Percentiles rank a stretch among this genome's conserved stretches.
phyloP scores from a whole-genome alignment of 2,113 vertebrate genomes.

The Thomomys bottae region DNA sequence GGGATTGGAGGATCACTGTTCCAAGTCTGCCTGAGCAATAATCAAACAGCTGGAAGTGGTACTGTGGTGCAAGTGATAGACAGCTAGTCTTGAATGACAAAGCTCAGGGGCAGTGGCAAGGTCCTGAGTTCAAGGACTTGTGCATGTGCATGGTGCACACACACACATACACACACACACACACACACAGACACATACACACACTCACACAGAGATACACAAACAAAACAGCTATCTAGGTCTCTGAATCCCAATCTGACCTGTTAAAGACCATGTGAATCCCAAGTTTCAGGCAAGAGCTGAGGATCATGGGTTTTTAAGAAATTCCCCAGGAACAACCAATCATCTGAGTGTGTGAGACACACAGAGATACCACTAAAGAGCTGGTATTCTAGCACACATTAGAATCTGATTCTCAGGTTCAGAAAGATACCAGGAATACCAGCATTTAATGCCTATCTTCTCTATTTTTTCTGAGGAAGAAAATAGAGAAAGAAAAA shows the following conservation, averaged over 20 bases:
- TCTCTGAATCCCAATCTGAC: not conserved
- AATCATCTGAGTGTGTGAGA: not conserved
- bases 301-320: not conserved
- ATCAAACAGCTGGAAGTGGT: too few relatives aligned
- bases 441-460: not conserved
- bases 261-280: not conserved
- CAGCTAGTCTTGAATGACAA: too few relatives aligned
- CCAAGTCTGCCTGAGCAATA: too few relatives aligned
- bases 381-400: not conserved
- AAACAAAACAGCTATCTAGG: not conserved
- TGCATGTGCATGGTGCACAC: too few relatives aligned
- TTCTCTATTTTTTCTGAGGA: not conserved
- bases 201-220: too few relatives aligned
- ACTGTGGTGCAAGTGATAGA: too few relatives aligned
- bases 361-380: not conserved
- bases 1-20: too few relatives aligned
- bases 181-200: too few relatives aligned
- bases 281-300: not conserved
- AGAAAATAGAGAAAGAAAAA: not conserved
- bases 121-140: too few relatives aligned
- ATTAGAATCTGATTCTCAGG: too few relatives aligned
- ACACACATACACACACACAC: too few relatives aligned
- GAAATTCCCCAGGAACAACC: not conserved
- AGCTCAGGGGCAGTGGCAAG: too few relatives aligned
- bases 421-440: slow-evolving; percentile 4